phyloP scores from a whole-genome alignment of 1,140 invertebrate genomes.

The Lamellibrachia luymesi region DNA sequence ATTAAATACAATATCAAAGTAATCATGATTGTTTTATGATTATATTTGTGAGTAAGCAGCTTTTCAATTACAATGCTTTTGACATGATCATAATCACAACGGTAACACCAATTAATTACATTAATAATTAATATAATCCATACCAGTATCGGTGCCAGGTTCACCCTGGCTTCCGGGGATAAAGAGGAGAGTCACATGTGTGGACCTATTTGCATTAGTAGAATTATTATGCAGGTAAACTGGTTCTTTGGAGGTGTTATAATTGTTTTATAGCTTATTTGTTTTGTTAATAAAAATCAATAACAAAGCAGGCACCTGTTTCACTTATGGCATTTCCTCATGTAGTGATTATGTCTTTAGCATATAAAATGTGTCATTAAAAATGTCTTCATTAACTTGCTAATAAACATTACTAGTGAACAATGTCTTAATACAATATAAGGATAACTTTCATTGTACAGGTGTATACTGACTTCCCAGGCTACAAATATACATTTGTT shows the following conservation, averaged over 20 bases:
- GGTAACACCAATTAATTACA: neutral
- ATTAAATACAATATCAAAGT: no score
- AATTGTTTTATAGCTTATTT: neutral
- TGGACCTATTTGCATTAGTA: neutral
- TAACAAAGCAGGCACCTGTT: no score
- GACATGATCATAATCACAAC: neutral
- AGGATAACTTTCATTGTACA: neutral
- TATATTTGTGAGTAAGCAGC: neutral
- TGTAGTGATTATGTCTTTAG: no score
- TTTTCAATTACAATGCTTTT: neutral
- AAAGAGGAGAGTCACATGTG: neutral
- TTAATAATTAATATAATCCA: neutral
- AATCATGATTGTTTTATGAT: no score
- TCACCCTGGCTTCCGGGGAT: no score
- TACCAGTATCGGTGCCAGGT: neutral
- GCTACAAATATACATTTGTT: neutral
- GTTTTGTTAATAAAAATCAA: neutral
- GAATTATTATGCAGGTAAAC: neutral
- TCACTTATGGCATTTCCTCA: no score
- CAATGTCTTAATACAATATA: neutral
- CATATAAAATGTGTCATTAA: neutral
- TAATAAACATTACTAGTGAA: neutral
- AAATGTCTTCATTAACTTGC: neutral
- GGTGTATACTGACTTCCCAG: neutral
- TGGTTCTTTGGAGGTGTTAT: neutral